A percentile compares a stretch with the other conserved stretches of the same genome.
Conservation (phyloP, 2,888 invertebrate species). For the Gryllus longicercus region DNA sequence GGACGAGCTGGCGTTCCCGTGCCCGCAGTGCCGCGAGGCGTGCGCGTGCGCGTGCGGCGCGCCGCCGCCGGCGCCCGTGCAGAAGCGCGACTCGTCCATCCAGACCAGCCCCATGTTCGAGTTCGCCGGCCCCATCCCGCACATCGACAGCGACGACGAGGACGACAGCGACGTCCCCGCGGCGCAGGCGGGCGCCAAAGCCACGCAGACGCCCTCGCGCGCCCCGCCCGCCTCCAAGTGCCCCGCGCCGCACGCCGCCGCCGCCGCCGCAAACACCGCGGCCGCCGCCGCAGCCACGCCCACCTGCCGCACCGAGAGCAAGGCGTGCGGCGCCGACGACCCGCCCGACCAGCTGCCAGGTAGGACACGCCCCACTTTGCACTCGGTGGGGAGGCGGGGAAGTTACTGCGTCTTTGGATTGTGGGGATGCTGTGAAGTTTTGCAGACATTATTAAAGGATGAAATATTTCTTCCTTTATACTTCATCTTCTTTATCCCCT, state of each 20-base stretch:
- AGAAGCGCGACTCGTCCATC: constrained; percentile 46
- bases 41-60: constrained; percentile 43
- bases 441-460: too few relatives aligned
- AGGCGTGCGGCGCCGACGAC: not conserved
- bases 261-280: not conserved
- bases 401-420: too few relatives aligned
- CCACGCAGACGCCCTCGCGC: not conserved
- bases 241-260: not conserved
- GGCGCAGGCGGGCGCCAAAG: not conserved
- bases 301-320: not conserved
- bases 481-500: too few relatives aligned
- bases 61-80: constrained; percentile 37
- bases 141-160: constrained; percentile 71
- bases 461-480: too few relatives aligned
- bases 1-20: constrained; percentile 63
- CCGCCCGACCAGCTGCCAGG: not conserved
- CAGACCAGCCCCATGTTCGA: constrained; percentile 60
- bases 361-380: not conserved
- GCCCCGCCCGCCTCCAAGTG: not conserved
- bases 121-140: constrained; percentile 64
- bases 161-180: constrained; percentile 46
- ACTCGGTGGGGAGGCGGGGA: too few relatives aligned
- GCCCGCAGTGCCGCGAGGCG: constrained; percentile 51
- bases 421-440: too few relatives aligned
- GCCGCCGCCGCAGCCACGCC: not conserved